These are phyloP conservation scores for Ochropleura plecta DNA, from an alignment of 2,888 invertebrate genomes.

Conservation along the genomic window DNA sequence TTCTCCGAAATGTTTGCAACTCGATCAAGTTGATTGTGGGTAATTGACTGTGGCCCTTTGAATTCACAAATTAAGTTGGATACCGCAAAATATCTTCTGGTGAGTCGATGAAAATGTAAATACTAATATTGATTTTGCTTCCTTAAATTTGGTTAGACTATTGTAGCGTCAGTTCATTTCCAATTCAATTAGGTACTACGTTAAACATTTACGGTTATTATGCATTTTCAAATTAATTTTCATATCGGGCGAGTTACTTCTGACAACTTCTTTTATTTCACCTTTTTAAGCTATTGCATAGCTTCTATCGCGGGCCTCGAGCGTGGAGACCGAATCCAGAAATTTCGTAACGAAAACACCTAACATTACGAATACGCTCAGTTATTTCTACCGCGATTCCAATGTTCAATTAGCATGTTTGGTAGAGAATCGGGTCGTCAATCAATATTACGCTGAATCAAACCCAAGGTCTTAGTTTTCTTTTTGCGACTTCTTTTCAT, in stretches of 20 bases:
- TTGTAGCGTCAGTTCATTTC: not conserved
- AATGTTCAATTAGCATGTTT: no score
- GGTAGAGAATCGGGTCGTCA: no score
- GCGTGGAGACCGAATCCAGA: no score
- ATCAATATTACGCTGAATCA: no score
- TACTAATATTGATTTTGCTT: conserved; percentile 2
- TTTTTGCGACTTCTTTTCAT: no score
- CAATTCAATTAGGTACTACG: not conserved
- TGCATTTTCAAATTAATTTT: not conserved
- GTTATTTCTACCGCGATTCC: no score
- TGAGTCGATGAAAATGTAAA: not conserved
- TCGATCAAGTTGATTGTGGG: conserved; percentile 28
- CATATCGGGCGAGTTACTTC: not conserved
- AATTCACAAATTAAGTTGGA: conserved; percentile 18
- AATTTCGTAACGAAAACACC: no score
- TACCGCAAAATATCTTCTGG: not conserved
- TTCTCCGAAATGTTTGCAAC: conserved; percentile 33
- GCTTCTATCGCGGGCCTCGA: no score
- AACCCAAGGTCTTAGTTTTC: no score
- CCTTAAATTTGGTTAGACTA: not conserved
- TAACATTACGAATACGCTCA: no score
- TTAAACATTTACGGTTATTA: not conserved
- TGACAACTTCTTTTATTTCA: no score
- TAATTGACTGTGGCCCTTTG: conserved; percentile 15
- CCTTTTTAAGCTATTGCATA: no score